A percentile compares a stretch with the other conserved stretches of the same genome.
These are phyloP conservation scores for Channa argus DNA, from an alignment of 2,113 vertebrate species.

Conservation along the genomic window DNA sequence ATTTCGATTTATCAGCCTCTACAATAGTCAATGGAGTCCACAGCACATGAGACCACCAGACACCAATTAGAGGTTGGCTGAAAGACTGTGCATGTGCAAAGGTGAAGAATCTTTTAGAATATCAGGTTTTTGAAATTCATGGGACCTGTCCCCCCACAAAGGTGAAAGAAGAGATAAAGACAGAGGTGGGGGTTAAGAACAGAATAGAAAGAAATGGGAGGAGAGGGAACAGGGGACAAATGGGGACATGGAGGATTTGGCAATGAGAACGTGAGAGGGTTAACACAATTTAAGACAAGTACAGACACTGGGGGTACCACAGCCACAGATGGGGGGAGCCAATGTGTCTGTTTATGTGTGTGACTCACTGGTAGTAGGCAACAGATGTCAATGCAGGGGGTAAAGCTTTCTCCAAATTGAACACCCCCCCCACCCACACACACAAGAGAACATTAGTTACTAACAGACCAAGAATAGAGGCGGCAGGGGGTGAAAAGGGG, in stretches of 20 bases:
- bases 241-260: no score
- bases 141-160: slow-evolving; percentile 42
- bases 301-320: slow-evolving; percentile 31
- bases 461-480: slow-evolving; percentile 48
- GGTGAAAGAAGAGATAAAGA: slow-evolving; percentile 40
- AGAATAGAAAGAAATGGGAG: slow-evolving; percentile 18
- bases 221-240: not conserved
- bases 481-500: slow-evolving; percentile 17
- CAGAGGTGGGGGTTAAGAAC: slow-evolving; percentile 14
- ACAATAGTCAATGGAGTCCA: no score
- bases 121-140: slow-evolving; percentile 27
- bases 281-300: slow-evolving; percentile 33
- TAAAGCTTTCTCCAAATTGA: slow-evolving; percentile 67
- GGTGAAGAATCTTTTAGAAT: slow-evolving; percentile 62
- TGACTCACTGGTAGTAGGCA: slow-evolving; percentile 69
- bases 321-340: not conserved
- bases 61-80: no score
- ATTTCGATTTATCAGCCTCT: no score
- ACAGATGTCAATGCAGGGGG: slow-evolving; percentile 78
- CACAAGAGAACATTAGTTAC: slow-evolving; percentile 61
- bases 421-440: slow-evolving; percentile 42
- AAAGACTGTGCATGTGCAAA: slow-evolving; percentile 36
- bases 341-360: slow-evolving; percentile 39
- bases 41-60: slow-evolving; percentile 5
- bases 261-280: slow-evolving; percentile 41